Percentiles rank a stretch among this genome's conserved stretches.
phyloP scores from a whole-genome alignment of 2,888 invertebrate genomes.

The Pterostichus madidus region DNA sequence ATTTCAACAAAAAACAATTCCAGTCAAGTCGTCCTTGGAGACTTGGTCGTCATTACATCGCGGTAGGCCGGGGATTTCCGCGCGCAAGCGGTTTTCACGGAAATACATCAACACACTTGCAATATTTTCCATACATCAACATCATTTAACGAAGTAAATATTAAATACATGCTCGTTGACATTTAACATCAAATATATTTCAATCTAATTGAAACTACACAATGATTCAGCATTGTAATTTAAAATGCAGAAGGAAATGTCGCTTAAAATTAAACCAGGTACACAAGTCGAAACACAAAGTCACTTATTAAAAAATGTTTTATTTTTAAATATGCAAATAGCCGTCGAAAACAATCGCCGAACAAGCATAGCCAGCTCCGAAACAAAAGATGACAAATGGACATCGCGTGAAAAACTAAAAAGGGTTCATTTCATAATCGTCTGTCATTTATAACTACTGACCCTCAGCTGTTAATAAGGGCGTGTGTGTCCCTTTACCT shows the following conservation, averaged over 20 bases:
- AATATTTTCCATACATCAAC: background rate
- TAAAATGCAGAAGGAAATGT: background rate
- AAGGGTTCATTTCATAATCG: constrained; percentile 66
- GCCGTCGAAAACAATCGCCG: constrained; percentile 20
- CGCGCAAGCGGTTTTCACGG: constrained; percentile 46
- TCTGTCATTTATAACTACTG: constrained; percentile 64
- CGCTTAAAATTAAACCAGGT: background rate
- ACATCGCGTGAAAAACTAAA: constrained; percentile 70
- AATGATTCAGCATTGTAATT: background rate
- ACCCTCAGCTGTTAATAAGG: constrained; percentile 64
- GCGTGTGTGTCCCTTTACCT: constrained; percentile 51
- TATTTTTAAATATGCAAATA: constrained; percentile 38
- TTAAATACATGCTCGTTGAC: background rate
- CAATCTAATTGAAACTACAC: background rate
- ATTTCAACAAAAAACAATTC: constrained; percentile 42
- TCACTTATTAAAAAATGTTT: constrained; percentile 28
- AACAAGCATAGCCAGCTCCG: constrained; percentile 69
- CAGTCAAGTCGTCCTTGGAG: constrained; percentile 53
- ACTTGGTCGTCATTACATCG: constrained; percentile 28
- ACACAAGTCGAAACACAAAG: constrained; percentile 3
- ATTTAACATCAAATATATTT: constrained; percentile 7
- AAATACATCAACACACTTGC: constrained; percentile 14
- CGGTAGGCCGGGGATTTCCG: constrained; percentile 44
- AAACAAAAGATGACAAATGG: constrained; percentile 77
- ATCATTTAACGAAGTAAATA: background rate